These are phyloP conservation scores for Odontothrips loti DNA, from an alignment of 2,888 invertebrate species.

Conservation along the genomic window DNA sequence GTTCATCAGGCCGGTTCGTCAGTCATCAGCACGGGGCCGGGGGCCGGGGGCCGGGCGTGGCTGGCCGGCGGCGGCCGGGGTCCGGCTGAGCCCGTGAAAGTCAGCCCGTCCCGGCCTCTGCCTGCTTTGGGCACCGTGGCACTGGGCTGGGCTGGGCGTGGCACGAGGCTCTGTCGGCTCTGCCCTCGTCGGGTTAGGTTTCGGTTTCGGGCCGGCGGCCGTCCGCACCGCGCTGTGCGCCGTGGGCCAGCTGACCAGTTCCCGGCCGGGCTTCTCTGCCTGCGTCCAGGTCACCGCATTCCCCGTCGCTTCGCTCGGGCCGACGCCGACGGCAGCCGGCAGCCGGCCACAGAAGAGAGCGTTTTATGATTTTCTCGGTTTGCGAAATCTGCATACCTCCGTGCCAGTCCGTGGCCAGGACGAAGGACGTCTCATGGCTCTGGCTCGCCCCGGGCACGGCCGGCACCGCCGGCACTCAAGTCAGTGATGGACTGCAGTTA, in stretches of 20 bases:
- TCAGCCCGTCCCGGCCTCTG: background rate
- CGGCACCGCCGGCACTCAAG: too few species aligned
- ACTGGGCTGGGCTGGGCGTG: conserved; percentile 1
- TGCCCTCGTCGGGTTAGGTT: background rate
- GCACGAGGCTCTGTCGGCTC: background rate
- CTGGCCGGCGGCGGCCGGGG: background rate
- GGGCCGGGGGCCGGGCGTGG: background rate
- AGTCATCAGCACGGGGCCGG: background rate
- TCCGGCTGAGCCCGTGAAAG: background rate
- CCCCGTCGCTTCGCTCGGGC: background rate
- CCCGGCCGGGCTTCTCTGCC: background rate
- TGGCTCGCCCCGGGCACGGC: too few species aligned
- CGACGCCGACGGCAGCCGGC: too few species aligned
- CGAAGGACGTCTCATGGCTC: too few species aligned
- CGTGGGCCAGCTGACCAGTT: background rate
- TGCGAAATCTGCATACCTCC: too few species aligned
- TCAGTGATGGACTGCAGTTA: too few species aligned
- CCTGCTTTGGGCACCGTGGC: background rate
- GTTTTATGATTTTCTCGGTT: too few species aligned
- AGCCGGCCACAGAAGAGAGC: too few species aligned
- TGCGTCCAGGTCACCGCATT: background rate
- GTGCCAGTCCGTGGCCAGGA: too few species aligned
- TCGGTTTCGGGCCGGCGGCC: background rate
- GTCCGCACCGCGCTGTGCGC: background rate
- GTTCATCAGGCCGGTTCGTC: background rate